Evolutionary conservation across 2,797 vertebrate genomes (phyloP).

Genomic region (Syngnathus acus): DNA sequence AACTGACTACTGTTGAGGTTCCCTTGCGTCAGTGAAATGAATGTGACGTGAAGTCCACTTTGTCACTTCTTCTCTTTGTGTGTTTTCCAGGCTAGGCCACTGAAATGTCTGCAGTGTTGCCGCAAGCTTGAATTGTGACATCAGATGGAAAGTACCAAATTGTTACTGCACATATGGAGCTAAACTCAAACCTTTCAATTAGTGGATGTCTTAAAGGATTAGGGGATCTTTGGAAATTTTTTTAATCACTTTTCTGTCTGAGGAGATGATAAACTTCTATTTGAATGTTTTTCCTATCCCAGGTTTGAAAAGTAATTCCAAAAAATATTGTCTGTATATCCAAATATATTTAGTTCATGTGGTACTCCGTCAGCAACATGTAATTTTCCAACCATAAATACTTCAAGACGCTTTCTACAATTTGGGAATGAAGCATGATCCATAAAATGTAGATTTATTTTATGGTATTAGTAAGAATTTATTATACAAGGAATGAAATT

Average conservation of each 20-base stretch:
- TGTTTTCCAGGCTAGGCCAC: conserved; percentile 43
- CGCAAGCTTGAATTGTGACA: conserved; percentile 7
- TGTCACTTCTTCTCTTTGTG: not conserved
- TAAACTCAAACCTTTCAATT: not conserved
- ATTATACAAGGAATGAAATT: conserved; percentile 1
- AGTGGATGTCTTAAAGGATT: not conserved
- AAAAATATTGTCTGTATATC: not conserved
- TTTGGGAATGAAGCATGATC: not conserved
- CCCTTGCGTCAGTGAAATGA: not conserved
- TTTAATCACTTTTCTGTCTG: not conserved
- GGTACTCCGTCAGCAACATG: not conserved
- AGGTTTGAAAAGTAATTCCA: not conserved
- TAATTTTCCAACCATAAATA: conserved; percentile 1
- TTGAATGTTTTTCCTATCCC: not conserved
- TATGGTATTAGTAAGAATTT: not conserved
- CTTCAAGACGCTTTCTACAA: not conserved
- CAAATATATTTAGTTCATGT: not conserved
- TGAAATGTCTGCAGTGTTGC: not conserved
- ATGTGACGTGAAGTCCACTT: not conserved
- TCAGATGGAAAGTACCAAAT: not conserved
- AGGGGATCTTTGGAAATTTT: not conserved
- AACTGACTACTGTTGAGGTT: too few relatives aligned
- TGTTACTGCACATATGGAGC: not conserved
- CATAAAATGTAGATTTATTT: not conserved
- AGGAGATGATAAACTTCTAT: not conserved